These are phyloP conservation scores for Adoxophyes honmai DNA, from an alignment of 1,140 invertebrate genomes.

Conservation along the genomic window DNA sequence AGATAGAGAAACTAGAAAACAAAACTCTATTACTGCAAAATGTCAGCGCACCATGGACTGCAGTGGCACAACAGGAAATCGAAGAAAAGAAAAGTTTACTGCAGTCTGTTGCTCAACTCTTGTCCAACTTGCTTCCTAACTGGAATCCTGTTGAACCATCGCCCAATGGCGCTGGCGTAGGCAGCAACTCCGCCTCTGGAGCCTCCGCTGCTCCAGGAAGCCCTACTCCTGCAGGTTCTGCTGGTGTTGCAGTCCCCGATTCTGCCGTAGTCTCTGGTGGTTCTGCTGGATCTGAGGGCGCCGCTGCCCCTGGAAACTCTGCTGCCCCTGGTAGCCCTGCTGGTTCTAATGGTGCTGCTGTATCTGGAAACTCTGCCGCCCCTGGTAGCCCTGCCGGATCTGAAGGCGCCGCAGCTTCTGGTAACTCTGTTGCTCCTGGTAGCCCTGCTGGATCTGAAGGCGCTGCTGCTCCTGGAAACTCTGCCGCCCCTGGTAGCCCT, in stretches of 20 bases:
- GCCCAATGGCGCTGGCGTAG: not conserved
- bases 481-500: not conserved
- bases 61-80: constrained; percentile 33
- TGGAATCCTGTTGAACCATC: constrained; percentile 35
- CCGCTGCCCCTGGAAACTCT: not conserved
- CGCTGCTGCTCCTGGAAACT: not conserved
- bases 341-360: not conserved
- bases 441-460: not conserved
- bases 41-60: constrained; percentile 38
- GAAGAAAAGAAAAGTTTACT: constrained; percentile 48
- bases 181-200: not conserved
- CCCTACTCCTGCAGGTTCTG: not conserved
- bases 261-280: not conserved
- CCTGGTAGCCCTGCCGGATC: not conserved
- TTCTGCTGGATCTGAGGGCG: not conserved
- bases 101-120: constrained; percentile 39
- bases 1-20: constrained; percentile 52
- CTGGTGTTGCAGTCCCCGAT: not conserved
- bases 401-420: not conserved
- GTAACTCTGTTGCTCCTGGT: not conserved
- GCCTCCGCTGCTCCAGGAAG: not conserved
- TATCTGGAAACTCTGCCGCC: not conserved
- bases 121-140: constrained; percentile 42
- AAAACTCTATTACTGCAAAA: constrained; percentile 45
- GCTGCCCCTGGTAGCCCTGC: too few relatives aligned